Base-by-base conservation (phyloP, 2,888 invertebrate species). In the Noctuana brunneofusca region DNA sequence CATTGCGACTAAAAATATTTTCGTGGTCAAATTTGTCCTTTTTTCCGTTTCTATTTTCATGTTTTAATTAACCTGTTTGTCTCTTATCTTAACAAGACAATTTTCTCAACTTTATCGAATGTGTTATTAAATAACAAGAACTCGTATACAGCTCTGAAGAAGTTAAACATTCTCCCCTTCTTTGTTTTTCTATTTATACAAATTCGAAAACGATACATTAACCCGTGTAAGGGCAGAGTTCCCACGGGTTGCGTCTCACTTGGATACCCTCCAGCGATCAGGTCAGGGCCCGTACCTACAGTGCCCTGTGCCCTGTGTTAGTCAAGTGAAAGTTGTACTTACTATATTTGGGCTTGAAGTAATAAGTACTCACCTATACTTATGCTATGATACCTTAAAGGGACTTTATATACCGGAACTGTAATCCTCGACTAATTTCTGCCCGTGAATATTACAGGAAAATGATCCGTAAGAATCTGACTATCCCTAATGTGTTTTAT, bases 221-320 rank as follows among this genome's bases (percentile, higher is more conserved):
- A 48, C 48, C 20, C 48, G 41, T 11, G 32, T 57, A 48, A 48
- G 48, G 57, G 54, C 41, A 14, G 43, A 9, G 52, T 64, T 64
- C 64, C 59, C 64, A 64, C 64, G 64, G 56, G 56, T 24, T 38
- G 6, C 62, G 55, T 58, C 32, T 50, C 59, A 54, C 24, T 27
- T 56, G 50, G 59, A 64, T 64, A 20, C 64, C 58, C 64, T 41
- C 22, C 54, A 55, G 41, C 41, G 55, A 46, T 32, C 60, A 35
- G 43, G 60, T 60, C 46, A 46, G 54, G 54, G 60, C 43, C 54
- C 35, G 41, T 52, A 41, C 24, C n/a, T 27, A 38, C 38, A 14
- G 22, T 27, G n/a, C n/a, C n/a, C n/a, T n/a, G n/a, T 53, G 9
- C 9, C 3, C 41, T 5, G 16, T 14, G 22, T 22, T 20, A n/a